Percentiles rank a stretch among this genome's conserved stretches.
phyloP scores from a whole-genome alignment of 2,797 vertebrate genomes.

The Acanthornis magna region DNA sequence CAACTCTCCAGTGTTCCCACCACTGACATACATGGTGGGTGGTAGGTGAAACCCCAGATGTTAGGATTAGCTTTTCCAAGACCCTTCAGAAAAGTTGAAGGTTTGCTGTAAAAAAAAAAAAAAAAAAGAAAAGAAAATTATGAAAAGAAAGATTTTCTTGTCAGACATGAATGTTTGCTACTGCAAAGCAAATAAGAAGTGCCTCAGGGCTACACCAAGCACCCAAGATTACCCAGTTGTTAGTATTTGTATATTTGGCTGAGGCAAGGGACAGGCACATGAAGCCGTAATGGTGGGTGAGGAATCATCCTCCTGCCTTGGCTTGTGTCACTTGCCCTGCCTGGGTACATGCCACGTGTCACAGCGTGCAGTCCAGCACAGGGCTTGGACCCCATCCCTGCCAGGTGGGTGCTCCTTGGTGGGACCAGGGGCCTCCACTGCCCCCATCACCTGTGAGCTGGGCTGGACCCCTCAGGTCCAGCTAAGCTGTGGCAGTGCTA shows the following conservation, averaged over 20 bases:
- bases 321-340: too few species aligned
- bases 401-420: too few species aligned
- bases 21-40: rapidly evolving
- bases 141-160: neutral
- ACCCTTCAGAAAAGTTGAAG: neutral
- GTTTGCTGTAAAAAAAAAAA: neutral
- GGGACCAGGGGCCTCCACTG: too few species aligned
- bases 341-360: too few species aligned
- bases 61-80: neutral
- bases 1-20: neutral
- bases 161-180: neutral
- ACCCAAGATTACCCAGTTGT: neutral
- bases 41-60: neutral
- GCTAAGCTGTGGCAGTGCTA: neutral
- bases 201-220: rapidly evolving
- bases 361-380: too few species aligned
- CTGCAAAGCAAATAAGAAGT: neutral
- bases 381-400: too few species aligned
- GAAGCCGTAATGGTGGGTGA: too few species aligned
- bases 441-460: rapidly evolving
- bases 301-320: too few species aligned
- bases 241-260: neutral
- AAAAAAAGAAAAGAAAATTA: neutral
- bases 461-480: rapidly evolving
- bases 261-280: neutral